Evolutionary conservation across 2,888 invertebrate species (phyloP), one percentile per base, ranked within the genome.

Genomic region (Eupithecia dodoneata): DNA sequence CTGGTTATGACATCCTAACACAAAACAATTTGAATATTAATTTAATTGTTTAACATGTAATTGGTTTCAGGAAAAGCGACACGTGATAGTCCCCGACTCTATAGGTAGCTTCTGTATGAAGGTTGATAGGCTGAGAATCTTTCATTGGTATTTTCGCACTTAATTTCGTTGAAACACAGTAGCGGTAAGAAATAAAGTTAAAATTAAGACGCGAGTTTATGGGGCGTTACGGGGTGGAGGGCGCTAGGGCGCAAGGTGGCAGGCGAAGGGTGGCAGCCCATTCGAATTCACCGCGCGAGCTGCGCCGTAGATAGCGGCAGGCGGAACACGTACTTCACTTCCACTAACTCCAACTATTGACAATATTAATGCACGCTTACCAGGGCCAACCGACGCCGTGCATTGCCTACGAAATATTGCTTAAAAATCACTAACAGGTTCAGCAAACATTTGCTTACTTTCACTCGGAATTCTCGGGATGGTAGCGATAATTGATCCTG

Each of bases 301-400:
- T 90, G 85, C 89, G 92, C 93, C 92, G 93, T 93, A 94, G 94
- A 95, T 94, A 94, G 94, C 93, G 93, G 94, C 94, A 94, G 93
- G 94, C 94, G 93, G 94, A 92, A 94, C 94, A 95, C 94, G 94
- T 95, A 94, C 94, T 93, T 93, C 93, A 94, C 93, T 95, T 94
- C 94, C 92, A 94, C 94, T 94, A 94, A 94, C 94, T 94, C 94
- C 92, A 93, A 94, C 94, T 95, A 95, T 94, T 95, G 94, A 95
- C 94, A 94, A 94, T 94, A 94, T 94, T 94, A 94, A 94, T 94
- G 94, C 93, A 94, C 94, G 94, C 92, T 94, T 94, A 94, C 91
- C 92, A 91, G 91, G 91, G 91, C 93, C 91, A 91, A 93, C 90
- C 90, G 90, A 83, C 87, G 88, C 80, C 93, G 92, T 92, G 94